A percentile compares a stretch with the other conserved stretches of the same genome.
Evolutionary conservation across 2,888 invertebrate genomes (phyloP).

Genomic region (Saturnia japonica): DNA sequence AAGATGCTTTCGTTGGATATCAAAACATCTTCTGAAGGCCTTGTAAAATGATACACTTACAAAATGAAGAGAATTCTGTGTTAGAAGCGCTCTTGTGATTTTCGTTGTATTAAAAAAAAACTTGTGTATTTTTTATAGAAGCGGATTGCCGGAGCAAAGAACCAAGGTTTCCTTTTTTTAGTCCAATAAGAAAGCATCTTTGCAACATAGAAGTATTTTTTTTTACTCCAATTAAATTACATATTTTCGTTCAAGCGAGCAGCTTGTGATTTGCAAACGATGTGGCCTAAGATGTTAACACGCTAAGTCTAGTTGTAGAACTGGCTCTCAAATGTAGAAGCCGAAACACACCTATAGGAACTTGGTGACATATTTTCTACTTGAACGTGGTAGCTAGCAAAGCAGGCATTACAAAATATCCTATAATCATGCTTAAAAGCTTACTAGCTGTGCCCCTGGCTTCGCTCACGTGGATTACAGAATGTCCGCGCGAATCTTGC

Average conservation of each 20-base stretch:
- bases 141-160: not conserved
- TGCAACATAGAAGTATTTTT: not conserved
- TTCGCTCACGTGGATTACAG: too few species aligned
- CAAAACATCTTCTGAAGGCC: not conserved
- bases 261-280: too few species aligned
- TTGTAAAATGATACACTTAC: not conserved
- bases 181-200: not conserved
- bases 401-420: too few species aligned
- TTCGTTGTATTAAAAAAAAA: not conserved
- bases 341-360: too few species aligned
- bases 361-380: too few species aligned
- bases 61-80: not conserved
- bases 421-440: too few species aligned
- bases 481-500: too few species aligned
- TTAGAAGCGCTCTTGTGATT: not conserved
- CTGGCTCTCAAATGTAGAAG: too few species aligned
- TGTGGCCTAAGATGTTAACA: too few species aligned
- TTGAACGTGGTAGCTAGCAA: too few species aligned
- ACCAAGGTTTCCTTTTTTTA: not conserved
- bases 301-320: too few species aligned
- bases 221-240: not conserved
- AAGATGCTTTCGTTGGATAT: conserved; percentile 2
- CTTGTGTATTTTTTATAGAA: not conserved
- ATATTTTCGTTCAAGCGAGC: not conserved
- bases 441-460: too few species aligned